These are phyloP conservation scores for Athripsodes cinereus DNA, from an alignment of 2,888 invertebrate species.

Conservation along the genomic window DNA sequence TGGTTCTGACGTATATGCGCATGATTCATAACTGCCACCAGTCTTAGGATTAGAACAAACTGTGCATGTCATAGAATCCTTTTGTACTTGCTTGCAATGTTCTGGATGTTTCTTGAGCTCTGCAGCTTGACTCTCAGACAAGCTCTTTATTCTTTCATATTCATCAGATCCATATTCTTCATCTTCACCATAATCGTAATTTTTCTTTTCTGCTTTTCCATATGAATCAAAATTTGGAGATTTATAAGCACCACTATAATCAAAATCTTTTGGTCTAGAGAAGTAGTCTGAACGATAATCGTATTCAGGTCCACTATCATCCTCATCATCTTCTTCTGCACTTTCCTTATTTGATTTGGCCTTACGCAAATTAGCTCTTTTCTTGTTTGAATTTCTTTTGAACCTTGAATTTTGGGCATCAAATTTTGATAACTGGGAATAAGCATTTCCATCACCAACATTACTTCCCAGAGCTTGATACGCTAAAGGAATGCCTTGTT, in stretches of 20 bases:
- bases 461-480: constrained; percentile 36
- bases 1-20: constrained; percentile 70
- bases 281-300: constrained; percentile 46
- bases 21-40: constrained; percentile 72
- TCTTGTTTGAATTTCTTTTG: constrained; percentile 34
- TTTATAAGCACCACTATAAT: constrained; percentile 43
- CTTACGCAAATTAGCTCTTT: constrained; percentile 27
- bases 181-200: constrained; percentile 46
- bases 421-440: constrained; percentile 13
- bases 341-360: constrained; percentile 23
- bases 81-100: constrained; percentile 59
- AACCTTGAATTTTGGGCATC: constrained; percentile 39
- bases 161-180: constrained; percentile 50
- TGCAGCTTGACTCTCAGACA: constrained; percentile 57
- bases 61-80: constrained; percentile 62
- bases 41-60: constrained; percentile 69
- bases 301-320: constrained; percentile 42
- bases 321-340: constrained; percentile 25
- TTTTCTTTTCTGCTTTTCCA: constrained; percentile 39
- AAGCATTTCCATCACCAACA: constrained; percentile 36
- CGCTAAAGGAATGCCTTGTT: constrained; percentile 27
- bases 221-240: constrained; percentile 38
- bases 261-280: constrained; percentile 49
- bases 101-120: constrained; percentile 56
- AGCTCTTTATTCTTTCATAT: constrained; percentile 52